A percentile compares a stretch with the other conserved stretches of the same genome.
These are phyloP conservation scores for Hypanus sabinus DNA, from an alignment of 2,113 vertebrate species.

Conservation along the genomic window DNA sequence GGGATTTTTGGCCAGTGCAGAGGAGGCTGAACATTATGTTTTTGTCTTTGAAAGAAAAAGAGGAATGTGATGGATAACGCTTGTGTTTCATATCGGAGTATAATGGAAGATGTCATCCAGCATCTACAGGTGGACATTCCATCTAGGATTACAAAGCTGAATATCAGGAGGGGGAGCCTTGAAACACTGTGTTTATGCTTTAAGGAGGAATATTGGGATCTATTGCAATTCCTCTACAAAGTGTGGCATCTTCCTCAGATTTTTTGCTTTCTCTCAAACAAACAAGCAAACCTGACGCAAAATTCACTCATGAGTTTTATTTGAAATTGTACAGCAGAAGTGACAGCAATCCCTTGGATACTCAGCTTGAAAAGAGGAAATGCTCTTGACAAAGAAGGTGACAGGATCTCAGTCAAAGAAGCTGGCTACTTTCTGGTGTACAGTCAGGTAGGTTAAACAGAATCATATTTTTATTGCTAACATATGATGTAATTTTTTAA, in stretches of 20 bases:
- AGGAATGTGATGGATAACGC: no score
- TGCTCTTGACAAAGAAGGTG: slow-evolving; percentile 67
- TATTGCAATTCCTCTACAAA: background rate
- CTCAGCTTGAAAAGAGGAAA: slow-evolving; percentile 76
- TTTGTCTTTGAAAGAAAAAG: no score
- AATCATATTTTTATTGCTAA: no score
- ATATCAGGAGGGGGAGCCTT: background rate
- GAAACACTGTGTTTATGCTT: background rate
- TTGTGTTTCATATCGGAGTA: background rate
- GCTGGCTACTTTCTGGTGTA: slow-evolving; percentile 90
- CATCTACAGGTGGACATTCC: background rate
- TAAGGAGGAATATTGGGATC: background rate
- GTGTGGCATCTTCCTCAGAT: background rate
- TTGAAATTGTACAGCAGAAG: slow-evolving; percentile 48
- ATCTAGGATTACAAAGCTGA: background rate
- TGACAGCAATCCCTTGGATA: slow-evolving; percentile 76
- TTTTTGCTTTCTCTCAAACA: background rate
- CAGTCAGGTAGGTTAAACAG: slow-evolving; percentile 67
- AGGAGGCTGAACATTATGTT: no score
- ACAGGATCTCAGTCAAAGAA: slow-evolving; percentile 77
- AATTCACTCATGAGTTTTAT: background rate
- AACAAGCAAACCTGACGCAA: background rate
- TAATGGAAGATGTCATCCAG: background rate
- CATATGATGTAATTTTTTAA: background rate
- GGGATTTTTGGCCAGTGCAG: no score